A percentile compares a stretch with the other conserved stretches of the same genome.
Evolutionary conservation across 2,888 invertebrate species (phyloP).

Genomic region (Scaptodrosophila latifasciaeformis): DNA sequence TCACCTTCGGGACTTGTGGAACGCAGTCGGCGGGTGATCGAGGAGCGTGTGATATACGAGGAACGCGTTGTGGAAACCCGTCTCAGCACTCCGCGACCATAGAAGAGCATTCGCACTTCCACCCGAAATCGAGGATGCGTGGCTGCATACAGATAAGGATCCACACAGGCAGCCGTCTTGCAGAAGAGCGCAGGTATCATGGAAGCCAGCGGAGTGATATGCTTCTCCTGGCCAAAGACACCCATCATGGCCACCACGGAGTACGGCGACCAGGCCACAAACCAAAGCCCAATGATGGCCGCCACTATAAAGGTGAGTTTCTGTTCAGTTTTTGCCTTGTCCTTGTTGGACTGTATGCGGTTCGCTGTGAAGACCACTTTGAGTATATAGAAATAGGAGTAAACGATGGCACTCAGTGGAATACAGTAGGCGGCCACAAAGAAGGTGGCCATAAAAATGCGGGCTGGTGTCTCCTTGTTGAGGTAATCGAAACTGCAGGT

Average conservation of each 20-base stretch:
- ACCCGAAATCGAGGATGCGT: slow-evolving; percentile 86
- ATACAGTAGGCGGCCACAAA: slow-evolving; percentile 85
- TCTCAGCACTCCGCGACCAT: slow-evolving; percentile 49
- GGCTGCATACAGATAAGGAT: slow-evolving; percentile 87
- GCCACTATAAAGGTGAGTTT: slow-evolving; percentile 83
- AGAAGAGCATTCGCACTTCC: slow-evolving; percentile 75
- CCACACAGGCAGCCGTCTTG: slow-evolving; percentile 87
- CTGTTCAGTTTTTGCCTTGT: slow-evolving; percentile 82
- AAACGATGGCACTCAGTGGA: slow-evolving; percentile 83
- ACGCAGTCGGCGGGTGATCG: slow-evolving; percentile 57
- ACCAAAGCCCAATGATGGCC: slow-evolving; percentile 83
- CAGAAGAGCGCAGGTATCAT: slow-evolving; percentile 88
- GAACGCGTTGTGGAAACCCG: slow-evolving; percentile 69
- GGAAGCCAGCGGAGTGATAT: slow-evolving; percentile 82
- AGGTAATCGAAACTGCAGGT: slow-evolving; percentile 92
- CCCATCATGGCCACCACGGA: slow-evolving; percentile 85
- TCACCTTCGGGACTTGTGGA: slow-evolving; percentile 23
- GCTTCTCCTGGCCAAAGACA: slow-evolving; percentile 79
- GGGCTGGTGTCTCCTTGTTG: slow-evolving; percentile 78
- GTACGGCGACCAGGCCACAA: slow-evolving; percentile 89
- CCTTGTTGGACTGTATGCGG: slow-evolving; percentile 78
- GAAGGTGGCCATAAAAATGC: slow-evolving; percentile 83
- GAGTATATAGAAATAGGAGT: slow-evolving; percentile 84
- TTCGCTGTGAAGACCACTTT: slow-evolving; percentile 78
- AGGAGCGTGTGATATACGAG: slow-evolving; percentile 61